These are phyloP conservation scores for Pionites leucogaster DNA, from an alignment of 2,113 vertebrate species.

Conservation along the genomic window DNA sequence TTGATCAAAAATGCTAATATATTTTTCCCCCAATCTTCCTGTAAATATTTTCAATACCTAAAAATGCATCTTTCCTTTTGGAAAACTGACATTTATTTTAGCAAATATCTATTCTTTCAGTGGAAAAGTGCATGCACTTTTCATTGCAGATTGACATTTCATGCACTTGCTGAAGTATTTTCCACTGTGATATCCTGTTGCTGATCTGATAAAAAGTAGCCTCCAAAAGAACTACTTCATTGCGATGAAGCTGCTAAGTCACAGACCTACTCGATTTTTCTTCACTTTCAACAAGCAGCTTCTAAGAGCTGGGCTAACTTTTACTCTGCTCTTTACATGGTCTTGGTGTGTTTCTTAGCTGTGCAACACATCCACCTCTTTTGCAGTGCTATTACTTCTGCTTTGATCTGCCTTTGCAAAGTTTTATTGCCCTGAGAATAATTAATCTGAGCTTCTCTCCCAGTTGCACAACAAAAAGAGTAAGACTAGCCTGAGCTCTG, in stretches of 20 bases:
- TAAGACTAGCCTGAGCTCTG: not conserved
- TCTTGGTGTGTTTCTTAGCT: not conserved
- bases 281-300: rapidly evolving
- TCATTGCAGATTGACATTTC: not conserved
- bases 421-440: not conserved
- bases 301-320: not conserved
- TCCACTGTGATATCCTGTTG: not conserved
- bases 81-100: not conserved
- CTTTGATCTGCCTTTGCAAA: not conserved
- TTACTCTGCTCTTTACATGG: not conserved
- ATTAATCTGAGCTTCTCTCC: not conserved
- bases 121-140: not conserved
- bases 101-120: not conserved
- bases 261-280: not conserved
- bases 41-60: not conserved
- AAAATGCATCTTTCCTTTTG: not conserved
- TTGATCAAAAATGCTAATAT: not conserved
- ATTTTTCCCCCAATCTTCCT: not conserved
- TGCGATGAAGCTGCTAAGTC: not conserved
- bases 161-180: not conserved
- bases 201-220: not conserved
- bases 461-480: not conserved
- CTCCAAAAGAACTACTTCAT: not conserved
- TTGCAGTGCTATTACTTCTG: not conserved
- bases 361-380: not conserved